phyloP scores from a whole-genome alignment of 2,113 vertebrate species.

The Clarias batrachus region DNA sequence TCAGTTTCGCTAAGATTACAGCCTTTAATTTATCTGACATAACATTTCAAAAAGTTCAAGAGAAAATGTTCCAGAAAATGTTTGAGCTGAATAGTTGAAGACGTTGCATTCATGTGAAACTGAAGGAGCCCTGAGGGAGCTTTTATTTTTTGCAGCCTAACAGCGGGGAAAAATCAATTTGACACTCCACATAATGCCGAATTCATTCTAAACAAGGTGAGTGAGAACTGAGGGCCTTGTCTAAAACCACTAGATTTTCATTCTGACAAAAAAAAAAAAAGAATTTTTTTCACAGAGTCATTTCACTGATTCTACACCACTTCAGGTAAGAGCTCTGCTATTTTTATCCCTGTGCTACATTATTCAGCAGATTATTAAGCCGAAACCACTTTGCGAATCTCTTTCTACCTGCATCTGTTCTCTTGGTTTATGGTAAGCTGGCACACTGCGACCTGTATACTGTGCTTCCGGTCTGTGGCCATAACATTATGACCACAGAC shows the following conservation, averaged over 20 bases:
- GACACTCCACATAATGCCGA: neutral
- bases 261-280: neutral
- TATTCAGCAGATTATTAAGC: slow-evolving; percentile 22
- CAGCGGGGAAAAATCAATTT: neutral
- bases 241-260: neutral
- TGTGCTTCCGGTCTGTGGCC: too few relatives aligned
- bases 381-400: neutral
- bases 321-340: slow-evolving; percentile 15
- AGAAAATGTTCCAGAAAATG: neutral
- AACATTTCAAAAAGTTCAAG: neutral
- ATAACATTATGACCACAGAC: too few relatives aligned
- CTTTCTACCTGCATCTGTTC: neutral
- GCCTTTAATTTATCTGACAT: neutral
- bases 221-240: neutral
- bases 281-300: neutral
- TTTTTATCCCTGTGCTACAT: slow-evolving; percentile 20
- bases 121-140: neutral
- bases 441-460: neutral
- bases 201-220: slow-evolving; percentile 2
- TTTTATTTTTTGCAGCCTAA: neutral
- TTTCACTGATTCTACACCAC: slow-evolving; percentile 14
- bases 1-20: neutral
- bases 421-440: too few relatives aligned
- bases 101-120: neutral
- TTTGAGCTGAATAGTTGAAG: neutral